These are phyloP conservation scores for Petrocephalus schoutedeni DNA, from an alignment of 2,797 vertebrate species.

Conservation along the genomic window DNA sequence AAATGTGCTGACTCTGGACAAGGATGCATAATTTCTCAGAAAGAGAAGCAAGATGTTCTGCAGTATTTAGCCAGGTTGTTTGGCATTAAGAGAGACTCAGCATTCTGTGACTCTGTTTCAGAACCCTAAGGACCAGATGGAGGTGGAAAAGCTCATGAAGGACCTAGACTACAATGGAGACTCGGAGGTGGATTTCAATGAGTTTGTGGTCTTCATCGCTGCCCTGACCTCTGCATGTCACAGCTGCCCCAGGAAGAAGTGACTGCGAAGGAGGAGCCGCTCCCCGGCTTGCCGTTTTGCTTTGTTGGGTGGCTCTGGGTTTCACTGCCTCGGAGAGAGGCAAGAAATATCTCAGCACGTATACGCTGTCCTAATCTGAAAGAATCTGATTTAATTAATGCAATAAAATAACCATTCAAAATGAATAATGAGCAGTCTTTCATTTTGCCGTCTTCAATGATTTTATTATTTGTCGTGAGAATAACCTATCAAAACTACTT, in stretches of 20 bases:
- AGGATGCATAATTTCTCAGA: neutral
- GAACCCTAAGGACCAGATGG: conserved; percentile 43
- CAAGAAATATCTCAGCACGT: neutral
- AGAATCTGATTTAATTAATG: neutral
- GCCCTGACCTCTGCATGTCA: conserved; percentile 54
- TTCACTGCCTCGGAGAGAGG: neutral
- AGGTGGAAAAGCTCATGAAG: conserved; percentile 52
- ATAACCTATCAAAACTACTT: neutral
- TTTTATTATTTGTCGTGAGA: neutral
- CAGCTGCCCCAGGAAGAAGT: conserved; percentile 36
- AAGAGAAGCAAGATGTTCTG: neutral
- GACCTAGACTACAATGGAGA: conserved; percentile 59
- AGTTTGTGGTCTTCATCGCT: conserved; percentile 59
- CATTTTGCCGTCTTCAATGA: neutral
- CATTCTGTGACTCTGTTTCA: conserved; percentile 24
- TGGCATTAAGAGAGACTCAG: neutral
- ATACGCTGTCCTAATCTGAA: neutral
- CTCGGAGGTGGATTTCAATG: conserved; percentile 61
- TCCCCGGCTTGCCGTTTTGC: neutral
- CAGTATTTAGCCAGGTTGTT: neutral
- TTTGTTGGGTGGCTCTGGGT: neutral
- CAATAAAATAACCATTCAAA: neutral
- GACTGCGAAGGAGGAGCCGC: neutral
- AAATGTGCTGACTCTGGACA: neutral
- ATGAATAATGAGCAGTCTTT: neutral